Evolutionary conservation across 2,888 invertebrate genomes (phyloP), one percentile per base, ranked within the genome.

Genomic region (Melipona beecheii): DNA sequence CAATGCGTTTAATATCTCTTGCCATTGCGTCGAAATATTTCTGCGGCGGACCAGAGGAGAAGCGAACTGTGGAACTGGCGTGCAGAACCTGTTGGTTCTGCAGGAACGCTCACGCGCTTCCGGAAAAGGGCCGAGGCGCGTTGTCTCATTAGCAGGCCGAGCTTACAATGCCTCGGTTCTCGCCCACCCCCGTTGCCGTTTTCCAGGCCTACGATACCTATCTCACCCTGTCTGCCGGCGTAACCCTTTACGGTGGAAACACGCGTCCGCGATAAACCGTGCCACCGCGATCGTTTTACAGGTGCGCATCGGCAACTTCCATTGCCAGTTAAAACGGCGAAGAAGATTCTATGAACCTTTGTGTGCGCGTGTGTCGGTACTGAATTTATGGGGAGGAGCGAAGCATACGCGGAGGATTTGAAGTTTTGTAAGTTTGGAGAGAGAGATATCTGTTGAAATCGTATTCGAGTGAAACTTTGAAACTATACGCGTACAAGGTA

Each of bases 111-210:
- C 60, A 77, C 83, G 71, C 84, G 80, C 69, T 78, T 80, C 85
- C 81, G 84, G 81, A 85, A 82, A 82, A 75, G 77, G 79, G 75
- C 60, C 60, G 36, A 54, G 70, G 54, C 71, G 76, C 69, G 75
- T 78, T 73, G 84, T 73, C 88, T 88, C 84, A 88, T 88, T 88
- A 88, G 83, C 80, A 65, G 54, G 56, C 78, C 54, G 66, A 78
- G 66, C 74, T 74, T 64, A 78, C 81, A 82, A 77, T 78, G 73
- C 64, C 64, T 49, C 66, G 3, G 56, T 65, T 62, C 78, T 49
- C 76, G 62, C 77, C 68, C 64, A 58, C 78, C 74, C 66, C 66
- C 86, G 64, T 62, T 72, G 70, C 65, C 74, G 68, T 85, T 78
- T 81, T 82, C 65, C 75, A 76, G 76, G 82, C 82, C 70, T 43